Evolutionary conservation across 2,888 invertebrate species (phyloP).

Genomic region (Tipula lateralis): DNA sequence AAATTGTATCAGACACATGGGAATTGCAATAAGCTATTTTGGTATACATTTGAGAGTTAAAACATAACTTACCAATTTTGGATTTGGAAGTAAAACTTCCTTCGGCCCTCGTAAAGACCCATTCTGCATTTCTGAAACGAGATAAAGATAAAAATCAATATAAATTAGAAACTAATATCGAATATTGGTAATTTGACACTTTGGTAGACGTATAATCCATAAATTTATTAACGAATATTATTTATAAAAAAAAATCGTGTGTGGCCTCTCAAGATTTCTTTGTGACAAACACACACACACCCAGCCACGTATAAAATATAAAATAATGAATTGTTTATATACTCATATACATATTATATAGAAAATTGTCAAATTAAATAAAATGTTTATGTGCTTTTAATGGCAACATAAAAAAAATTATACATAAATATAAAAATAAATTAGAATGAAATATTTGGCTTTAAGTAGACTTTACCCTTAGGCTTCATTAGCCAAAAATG

Average conservation of each 20-base stretch:
- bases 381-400: not conserved
- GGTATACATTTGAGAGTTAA: not conserved
- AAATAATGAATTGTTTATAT: not conserved
- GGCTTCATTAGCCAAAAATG: not conserved
- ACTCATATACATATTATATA: not conserved
- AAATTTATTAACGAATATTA: not conserved
- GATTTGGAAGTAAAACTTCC: slow-evolving; percentile 45
- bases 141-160: slow-evolving; percentile 26
- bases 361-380: not conserved
- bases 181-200: not conserved
- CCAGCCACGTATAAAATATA: not conserved
- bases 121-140: slow-evolving; percentile 44
- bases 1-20: not conserved
- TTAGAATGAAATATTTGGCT: not conserved
- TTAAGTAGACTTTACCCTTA: not conserved
- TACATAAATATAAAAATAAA: not conserved
- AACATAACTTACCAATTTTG: slow-evolving; percentile 40
- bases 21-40: too few relatives aligned
- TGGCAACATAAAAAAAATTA: not conserved
- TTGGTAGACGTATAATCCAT: not conserved
- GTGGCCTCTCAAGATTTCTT: not conserved
- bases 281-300: not conserved
- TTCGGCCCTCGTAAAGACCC: slow-evolving; percentile 42
- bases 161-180: slow-evolving; percentile 25
- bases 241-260: not conserved